Conservation (phyloP, 2,113 vertebrate species). For the Rhabdornis inornatus region DNA sequence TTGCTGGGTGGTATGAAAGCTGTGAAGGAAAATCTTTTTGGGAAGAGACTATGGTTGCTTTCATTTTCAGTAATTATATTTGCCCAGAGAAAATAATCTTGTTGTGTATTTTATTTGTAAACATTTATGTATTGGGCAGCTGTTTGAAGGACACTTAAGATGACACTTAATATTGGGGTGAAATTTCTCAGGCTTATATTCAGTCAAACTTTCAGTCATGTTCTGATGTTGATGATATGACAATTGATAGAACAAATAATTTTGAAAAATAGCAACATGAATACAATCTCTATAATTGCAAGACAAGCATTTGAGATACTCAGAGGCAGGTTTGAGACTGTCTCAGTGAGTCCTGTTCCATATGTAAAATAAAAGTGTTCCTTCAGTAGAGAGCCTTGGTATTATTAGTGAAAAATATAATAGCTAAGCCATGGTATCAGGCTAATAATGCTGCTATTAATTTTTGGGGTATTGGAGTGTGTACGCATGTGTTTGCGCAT, state of each 20-base stretch:
- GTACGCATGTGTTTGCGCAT: background rate
- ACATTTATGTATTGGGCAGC: background rate
- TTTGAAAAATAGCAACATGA: background rate
- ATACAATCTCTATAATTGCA: background rate
- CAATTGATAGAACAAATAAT: background rate
- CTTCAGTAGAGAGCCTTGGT: background rate
- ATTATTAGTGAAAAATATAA: background rate
- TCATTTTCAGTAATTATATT: background rate
- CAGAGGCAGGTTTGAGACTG: background rate
- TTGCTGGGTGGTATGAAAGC: background rate
- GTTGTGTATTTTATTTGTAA: background rate
- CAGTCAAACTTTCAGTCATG: background rate
- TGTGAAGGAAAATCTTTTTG: background rate
- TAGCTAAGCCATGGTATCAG: background rate
- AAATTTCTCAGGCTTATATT: background rate
- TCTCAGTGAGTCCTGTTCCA: background rate
- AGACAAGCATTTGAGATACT: background rate
- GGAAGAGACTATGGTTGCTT: background rate
- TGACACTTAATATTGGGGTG: background rate
- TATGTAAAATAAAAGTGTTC: background rate
- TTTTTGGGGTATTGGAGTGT: background rate
- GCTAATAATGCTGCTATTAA: background rate
- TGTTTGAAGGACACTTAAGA: background rate
- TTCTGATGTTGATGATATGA: background rate
- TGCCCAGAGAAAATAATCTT: background rate